A percentile compares a stretch with the other conserved stretches of the same genome.
phyloP scores from a whole-genome alignment of 2,888 invertebrate genomes.

The Lagria hirta region DNA sequence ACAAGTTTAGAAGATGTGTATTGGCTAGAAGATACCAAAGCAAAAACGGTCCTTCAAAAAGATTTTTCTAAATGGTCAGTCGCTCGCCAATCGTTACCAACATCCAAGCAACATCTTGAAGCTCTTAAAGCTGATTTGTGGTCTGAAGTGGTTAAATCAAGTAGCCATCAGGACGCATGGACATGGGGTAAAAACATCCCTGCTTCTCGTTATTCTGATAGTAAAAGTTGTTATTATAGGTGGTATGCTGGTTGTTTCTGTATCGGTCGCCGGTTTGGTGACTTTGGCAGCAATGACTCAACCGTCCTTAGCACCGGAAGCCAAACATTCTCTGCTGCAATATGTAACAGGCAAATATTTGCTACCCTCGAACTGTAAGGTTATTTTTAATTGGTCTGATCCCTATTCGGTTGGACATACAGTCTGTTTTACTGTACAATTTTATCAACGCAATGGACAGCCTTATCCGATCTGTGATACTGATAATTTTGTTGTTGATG shows the following conservation, averaged over 20 bases:
- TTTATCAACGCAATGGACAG: constrained; percentile 90
- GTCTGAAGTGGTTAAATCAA: constrained; percentile 83
- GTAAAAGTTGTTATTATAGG: constrained; percentile 56
- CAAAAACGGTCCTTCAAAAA: constrained; percentile 71
- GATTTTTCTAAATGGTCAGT: constrained; percentile 79
- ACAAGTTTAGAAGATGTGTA: constrained; percentile 87
- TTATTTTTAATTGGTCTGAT: constrained; percentile 87
- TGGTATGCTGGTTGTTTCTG: constrained; percentile 87
- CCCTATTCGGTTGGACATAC: constrained; percentile 88
- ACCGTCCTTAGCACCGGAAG: constrained; percentile 85
- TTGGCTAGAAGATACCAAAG: constrained; percentile 79
- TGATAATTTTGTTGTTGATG: constrained; percentile 85
- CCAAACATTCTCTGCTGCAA: constrained; percentile 84
- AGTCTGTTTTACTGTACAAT: constrained; percentile 87
- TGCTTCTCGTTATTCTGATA: background rate
- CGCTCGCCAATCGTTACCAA: constrained; percentile 79
- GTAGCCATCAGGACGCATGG: constrained; percentile 87
- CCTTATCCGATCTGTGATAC: constrained; percentile 94
- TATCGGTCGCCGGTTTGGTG: constrained; percentile 85
- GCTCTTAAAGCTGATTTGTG: constrained; percentile 79
- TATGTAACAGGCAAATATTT: constrained; percentile 92
- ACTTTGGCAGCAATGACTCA: constrained; percentile 90
- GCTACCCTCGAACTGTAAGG: constrained; percentile 80
- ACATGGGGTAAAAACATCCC: constrained; percentile 67
- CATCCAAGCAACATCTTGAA: constrained; percentile 76